A percentile compares a stretch with the other conserved stretches of the same genome.
phyloP scores from a whole-genome alignment of 2,888 invertebrate genomes.

The Lasioglossum lativentre region DNA sequence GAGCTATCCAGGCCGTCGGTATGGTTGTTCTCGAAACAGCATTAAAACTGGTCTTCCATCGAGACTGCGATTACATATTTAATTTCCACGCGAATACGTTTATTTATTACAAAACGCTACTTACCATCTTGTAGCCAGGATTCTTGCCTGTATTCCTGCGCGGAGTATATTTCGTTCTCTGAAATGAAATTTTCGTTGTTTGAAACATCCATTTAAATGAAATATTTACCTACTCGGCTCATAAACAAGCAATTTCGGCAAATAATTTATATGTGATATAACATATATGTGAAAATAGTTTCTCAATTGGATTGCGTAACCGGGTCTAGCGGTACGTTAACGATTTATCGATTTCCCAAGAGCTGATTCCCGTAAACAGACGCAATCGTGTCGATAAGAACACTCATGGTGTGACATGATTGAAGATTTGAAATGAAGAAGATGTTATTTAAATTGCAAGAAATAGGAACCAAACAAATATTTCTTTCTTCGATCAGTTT shows the following conservation, averaged over 20 bases:
- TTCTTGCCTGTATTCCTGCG: constrained; percentile 79
- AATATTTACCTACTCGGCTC: not conserved
- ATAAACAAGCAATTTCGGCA: not conserved
- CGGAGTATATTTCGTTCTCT: constrained; percentile 76
- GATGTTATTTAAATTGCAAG: not conserved
- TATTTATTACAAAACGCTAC: constrained; percentile 48
- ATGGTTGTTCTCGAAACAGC: fast-evolving
- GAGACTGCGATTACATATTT: not conserved
- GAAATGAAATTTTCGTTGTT: constrained; percentile 55
- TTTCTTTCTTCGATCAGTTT: not conserved
- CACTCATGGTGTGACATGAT: not conserved
- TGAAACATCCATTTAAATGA: not conserved
- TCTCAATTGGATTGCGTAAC: not conserved
- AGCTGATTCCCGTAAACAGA: not conserved
- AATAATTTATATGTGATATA: no score
- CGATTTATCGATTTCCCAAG: not conserved
- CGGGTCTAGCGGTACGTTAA: not conserved
- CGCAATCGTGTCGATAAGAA: not conserved
- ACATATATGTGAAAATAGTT: not conserved
- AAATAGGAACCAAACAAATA: not conserved
- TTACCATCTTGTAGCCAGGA: constrained; percentile 81
- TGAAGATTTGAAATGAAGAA: not conserved
- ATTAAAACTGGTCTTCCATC: fast-evolving
- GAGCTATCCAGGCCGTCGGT: constrained; percentile 81
- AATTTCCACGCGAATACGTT: not conserved